Evolutionary conservation across 2,113 vertebrate species (phyloP).

Genomic region (Aythya baeri): DNA sequence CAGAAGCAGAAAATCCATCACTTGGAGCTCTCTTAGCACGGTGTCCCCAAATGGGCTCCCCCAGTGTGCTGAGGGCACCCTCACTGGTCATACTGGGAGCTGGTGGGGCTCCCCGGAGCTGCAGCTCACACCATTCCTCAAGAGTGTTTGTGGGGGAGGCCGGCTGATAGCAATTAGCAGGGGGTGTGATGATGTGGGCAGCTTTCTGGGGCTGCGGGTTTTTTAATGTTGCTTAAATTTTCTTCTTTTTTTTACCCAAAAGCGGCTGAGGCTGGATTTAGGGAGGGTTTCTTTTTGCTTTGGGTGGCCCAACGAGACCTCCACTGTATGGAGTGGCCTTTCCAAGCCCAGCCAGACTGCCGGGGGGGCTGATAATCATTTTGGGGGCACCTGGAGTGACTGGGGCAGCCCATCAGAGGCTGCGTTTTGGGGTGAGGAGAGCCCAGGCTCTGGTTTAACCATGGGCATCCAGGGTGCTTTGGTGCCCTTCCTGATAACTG

Average conservation of each 20-base stretch:
- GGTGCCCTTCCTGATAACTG: not conserved
- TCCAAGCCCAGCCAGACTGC: not conserved
- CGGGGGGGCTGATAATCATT: not conserved
- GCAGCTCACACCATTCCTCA: not conserved
- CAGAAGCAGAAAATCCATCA: constrained; percentile 42
- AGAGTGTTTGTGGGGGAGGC: not conserved
- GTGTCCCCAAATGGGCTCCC: accelerated
- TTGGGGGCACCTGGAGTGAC: not conserved
- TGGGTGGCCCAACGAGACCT: constrained; percentile 28
- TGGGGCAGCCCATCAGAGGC: not conserved
- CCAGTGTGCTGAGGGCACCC: not conserved
- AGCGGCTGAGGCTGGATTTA: not conserved
- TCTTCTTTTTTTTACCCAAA: not conserved
- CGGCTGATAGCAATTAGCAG: constrained; percentile 16
- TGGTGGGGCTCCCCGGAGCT: not conserved
- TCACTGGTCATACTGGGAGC: not conserved
- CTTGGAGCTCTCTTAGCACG: not conserved
- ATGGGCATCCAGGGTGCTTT: not conserved
- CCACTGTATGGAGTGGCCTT: not conserved
- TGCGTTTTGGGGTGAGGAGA: not conserved
- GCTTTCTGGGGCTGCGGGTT: constrained; percentile 30
- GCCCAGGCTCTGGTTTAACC: not conserved
- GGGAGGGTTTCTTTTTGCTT: not conserved
- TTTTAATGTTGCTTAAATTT: constrained; percentile 39
- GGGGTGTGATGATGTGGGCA: constrained; percentile 31